Evolutionary conservation across 2,797 vertebrate genomes (phyloP).

Genomic region (Prunella strophiata): DNA sequence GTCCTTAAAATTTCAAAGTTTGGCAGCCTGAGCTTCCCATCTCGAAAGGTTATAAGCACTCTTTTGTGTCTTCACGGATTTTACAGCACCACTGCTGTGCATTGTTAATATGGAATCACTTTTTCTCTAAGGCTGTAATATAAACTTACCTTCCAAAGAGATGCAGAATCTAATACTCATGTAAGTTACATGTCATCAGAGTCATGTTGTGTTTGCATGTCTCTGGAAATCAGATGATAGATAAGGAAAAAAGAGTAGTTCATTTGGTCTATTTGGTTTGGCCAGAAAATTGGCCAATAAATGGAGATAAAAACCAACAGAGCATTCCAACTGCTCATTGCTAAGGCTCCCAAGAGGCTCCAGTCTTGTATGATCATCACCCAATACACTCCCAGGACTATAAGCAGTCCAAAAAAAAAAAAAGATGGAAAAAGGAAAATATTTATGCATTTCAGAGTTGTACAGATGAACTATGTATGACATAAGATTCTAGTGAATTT

Average conservation of each 20-base stretch:
- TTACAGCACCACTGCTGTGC: not conserved
- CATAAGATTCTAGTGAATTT: not conserved
- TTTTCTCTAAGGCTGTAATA: slow-evolving; percentile 19
- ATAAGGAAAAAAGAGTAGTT: not conserved
- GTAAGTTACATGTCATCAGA: not conserved
- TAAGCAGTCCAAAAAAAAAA: not conserved
- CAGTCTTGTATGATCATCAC: not conserved
- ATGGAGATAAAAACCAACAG: not conserved
- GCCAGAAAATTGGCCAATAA: not conserved
- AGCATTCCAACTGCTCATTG: not conserved
- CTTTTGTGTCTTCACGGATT: not conserved
- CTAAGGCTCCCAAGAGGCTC: not conserved
- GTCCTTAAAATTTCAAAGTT: not conserved
- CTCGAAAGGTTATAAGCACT: not conserved
- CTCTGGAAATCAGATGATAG: not conserved
- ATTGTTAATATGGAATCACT: slow-evolving; percentile 14
- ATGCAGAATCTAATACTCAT: not conserved
- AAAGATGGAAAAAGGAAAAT: not conserved
- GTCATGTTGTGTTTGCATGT: not conserved
- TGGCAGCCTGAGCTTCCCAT: not conserved
- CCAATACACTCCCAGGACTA: not conserved
- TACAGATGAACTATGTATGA: not conserved
- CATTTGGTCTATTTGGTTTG: not conserved
- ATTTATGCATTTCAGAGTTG: not conserved
- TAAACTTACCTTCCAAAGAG: not conserved